Evolutionary conservation across 1,140 invertebrate species (phyloP).

Genomic region (Lutraria rhynchaena): DNA sequence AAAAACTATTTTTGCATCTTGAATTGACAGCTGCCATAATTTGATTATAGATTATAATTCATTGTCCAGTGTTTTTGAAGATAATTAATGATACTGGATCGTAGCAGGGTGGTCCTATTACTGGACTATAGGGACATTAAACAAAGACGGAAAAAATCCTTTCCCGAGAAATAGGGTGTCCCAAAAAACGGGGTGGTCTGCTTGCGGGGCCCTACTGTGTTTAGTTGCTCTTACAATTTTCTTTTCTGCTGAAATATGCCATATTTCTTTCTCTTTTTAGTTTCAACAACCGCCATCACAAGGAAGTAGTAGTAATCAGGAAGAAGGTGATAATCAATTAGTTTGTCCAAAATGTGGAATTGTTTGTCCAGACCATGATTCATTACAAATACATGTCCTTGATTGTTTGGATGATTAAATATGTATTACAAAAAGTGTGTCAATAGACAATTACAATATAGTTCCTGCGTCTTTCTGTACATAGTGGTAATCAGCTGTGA

Average conservation of each 20-base stretch:
- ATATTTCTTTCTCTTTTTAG: constrained; percentile 11
- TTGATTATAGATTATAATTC: not conserved
- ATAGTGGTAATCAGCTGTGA: too few relatives aligned
- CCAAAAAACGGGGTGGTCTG: too few relatives aligned
- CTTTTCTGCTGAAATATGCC: too few relatives aligned
- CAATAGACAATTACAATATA: too few relatives aligned
- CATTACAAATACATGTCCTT: constrained; percentile 73
- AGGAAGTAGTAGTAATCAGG: constrained; percentile 22
- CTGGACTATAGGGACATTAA: not conserved
- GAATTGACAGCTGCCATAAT: too few relatives aligned
- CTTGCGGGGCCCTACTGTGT: too few relatives aligned
- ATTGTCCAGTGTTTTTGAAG: not conserved
- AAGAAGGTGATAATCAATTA: constrained; percentile 62
- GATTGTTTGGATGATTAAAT: constrained; percentile 70
- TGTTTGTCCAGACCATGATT: constrained; percentile 70
- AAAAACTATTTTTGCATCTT: too few relatives aligned
- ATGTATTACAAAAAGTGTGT: not conserved
- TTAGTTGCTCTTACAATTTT: not conserved
- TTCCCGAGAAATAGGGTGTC: too few relatives aligned
- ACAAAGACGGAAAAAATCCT: too few relatives aligned
- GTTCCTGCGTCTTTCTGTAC: too few relatives aligned
- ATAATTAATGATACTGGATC: not conserved
- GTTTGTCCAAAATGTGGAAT: constrained; percentile 72
- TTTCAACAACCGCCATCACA: constrained; percentile 23
- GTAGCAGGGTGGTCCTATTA: too few relatives aligned